These are phyloP conservation scores for Brachionus manjavacas DNA, from an alignment of 1,140 invertebrate species.

Conservation along the genomic window DNA sequence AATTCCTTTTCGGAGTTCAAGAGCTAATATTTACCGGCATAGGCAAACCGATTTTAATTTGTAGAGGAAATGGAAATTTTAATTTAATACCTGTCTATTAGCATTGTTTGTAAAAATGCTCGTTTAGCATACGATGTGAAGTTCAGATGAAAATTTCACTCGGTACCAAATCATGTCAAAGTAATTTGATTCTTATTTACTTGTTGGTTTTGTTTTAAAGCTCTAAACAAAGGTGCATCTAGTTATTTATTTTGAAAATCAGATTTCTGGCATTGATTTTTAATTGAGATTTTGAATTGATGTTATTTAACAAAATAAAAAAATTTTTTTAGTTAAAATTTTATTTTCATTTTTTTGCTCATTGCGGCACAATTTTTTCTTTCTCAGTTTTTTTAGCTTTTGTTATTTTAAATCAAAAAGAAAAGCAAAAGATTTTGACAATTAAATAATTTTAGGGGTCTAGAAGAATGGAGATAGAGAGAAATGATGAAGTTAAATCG, in stretches of 20 bases:
- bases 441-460: too few species aligned
- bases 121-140: background rate
- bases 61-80: constrained; percentile 5
- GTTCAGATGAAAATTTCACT: background rate
- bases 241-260: background rate
- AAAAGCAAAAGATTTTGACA: too few species aligned
- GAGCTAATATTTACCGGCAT: constrained; percentile 8
- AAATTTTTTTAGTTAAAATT: too few species aligned
- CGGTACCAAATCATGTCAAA: background rate
- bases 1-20: constrained; percentile 2
- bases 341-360: too few species aligned
- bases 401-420: too few species aligned
- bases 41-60: background rate
- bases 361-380: too few species aligned
- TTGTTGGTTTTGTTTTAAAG: background rate
- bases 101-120: background rate
- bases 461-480: too few species aligned
- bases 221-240: constrained; percentile 9
- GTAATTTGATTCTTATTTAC: background rate
- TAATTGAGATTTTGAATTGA: background rate
- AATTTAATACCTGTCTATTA: constrained; percentile 22
- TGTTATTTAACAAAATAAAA: too few species aligned
- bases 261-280: background rate
- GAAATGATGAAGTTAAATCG: too few species aligned
- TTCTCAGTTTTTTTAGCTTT: too few species aligned